Percentiles rank a stretch among this genome's conserved stretches.
Evolutionary conservation across 2,113 vertebrate genomes (phyloP).

Genomic region (Siniperca knerii): DNA sequence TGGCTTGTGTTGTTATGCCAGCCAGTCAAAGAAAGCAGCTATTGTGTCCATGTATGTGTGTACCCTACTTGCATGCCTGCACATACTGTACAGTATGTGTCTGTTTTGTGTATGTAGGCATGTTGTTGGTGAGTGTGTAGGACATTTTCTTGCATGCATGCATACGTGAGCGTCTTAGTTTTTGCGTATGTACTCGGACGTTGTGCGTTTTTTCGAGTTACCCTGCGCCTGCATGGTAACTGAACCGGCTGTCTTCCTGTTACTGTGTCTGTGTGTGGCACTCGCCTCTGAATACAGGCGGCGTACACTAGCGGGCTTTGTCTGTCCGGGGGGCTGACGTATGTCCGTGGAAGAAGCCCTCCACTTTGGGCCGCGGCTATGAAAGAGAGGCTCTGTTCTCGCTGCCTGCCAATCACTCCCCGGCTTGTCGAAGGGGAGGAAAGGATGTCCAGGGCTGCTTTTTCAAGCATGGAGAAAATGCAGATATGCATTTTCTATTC

Average conservation of each 20-base stretch:
- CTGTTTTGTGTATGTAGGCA: slow-evolving; percentile 50
- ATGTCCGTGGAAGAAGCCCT: slow-evolving; percentile 80
- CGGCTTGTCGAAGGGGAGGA: slow-evolving; percentile 39
- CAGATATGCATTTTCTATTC: slow-evolving; percentile 26
- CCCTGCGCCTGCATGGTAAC: slow-evolving; percentile 74
- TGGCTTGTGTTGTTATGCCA: slow-evolving; percentile 84
- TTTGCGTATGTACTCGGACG: slow-evolving; percentile 50
- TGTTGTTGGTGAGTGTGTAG: background rate
- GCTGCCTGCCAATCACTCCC: slow-evolving; percentile 63
- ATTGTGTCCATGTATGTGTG: slow-evolving; percentile 83
- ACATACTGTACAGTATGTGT: slow-evolving; percentile 10
- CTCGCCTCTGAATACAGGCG: slow-evolving; percentile 79
- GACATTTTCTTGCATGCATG: slow-evolving; percentile 3
- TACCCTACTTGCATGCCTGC: background rate
- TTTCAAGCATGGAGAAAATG: slow-evolving; percentile 54
- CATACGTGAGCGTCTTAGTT: slow-evolving; percentile 29
- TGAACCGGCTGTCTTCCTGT: slow-evolving; percentile 81
- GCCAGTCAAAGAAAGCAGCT: slow-evolving; percentile 88
- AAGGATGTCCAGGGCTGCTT: slow-evolving; percentile 52
- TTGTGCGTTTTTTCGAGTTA: background rate
- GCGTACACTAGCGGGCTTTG: slow-evolving; percentile 79
- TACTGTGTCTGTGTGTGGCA: slow-evolving; percentile 79
- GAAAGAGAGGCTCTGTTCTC: slow-evolving; percentile 80
- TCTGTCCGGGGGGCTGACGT: slow-evolving; percentile 78
- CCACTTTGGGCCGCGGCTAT: slow-evolving; percentile 72